Evolutionary conservation across 2,888 invertebrate species (phyloP).

Genomic region (Muscina levida): DNA sequence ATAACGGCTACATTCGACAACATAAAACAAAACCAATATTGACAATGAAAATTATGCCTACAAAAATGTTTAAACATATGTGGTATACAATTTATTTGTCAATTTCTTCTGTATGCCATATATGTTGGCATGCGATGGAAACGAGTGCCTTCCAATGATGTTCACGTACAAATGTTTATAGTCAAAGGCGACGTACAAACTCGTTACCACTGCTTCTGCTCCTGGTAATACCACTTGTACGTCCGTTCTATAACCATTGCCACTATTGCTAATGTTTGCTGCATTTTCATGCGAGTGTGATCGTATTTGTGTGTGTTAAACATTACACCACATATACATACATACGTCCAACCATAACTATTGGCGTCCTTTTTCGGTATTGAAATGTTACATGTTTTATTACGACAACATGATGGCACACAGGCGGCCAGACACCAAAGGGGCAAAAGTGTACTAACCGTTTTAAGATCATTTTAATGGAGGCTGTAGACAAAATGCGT

Average conservation of each 20-base stretch:
- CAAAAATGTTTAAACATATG: conserved; percentile 75
- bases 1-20: conserved; percentile 2
- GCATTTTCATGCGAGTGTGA: neutral
- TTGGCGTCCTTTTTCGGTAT: conserved; percentile 1
- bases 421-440: too few species aligned
- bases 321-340: neutral
- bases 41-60: conserved; percentile 74
- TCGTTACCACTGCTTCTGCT: conserved; percentile 8
- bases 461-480: too few species aligned
- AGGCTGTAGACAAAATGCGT: too few species aligned
- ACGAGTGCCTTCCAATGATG: conserved; percentile 8
- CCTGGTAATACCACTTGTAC: neutral
- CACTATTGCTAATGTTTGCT: conserved; percentile 18
- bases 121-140: neutral
- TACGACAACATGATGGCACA: neutral
- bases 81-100: conserved; percentile 66
- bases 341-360: neutral
- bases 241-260: neutral
- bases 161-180: conserved; percentile 24
- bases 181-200: conserved; percentile 15
- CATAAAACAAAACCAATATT: conserved; percentile 46
- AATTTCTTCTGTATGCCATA: conserved; percentile 67
- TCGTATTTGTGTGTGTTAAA: conserved; percentile 1
- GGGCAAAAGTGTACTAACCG: too few species aligned
- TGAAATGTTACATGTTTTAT: conserved; percentile 17